Conservation (phyloP, 2,888 invertebrate species). For the Adelognathus sp. region DNA sequence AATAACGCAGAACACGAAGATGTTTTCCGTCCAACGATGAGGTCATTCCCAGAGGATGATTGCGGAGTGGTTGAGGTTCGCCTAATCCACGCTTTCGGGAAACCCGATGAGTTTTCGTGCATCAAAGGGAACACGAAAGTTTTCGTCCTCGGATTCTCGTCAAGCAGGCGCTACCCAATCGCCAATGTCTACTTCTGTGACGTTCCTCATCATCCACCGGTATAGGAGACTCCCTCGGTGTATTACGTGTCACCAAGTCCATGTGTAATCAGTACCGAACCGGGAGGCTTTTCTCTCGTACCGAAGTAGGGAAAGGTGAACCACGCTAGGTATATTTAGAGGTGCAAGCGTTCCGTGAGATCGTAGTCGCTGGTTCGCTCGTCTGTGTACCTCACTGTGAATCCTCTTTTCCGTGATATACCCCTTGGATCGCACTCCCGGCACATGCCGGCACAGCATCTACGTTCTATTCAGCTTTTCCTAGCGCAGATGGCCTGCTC, state of each 20-base stretch:
- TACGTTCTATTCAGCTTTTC: constrained; percentile 48
- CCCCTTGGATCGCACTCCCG: constrained; percentile 36
- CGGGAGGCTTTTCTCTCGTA: constrained; percentile 3
- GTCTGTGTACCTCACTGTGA: neutral
- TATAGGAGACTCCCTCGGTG: constrained; percentile 6
- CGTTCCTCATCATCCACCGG: neutral
- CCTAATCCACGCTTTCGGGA: constrained; percentile 17
- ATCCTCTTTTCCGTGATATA: neutral
- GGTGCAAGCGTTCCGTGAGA: neutral
- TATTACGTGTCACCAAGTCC: constrained; percentile 17
- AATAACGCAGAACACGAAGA: constrained; percentile 16
- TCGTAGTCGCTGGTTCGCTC: neutral
- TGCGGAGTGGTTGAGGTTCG: constrained; percentile 15
- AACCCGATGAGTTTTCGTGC: constrained; percentile 24
- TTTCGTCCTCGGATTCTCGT: neutral
- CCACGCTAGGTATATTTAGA: neutral
- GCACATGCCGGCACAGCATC: constrained; percentile 29
- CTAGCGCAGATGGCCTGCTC: constrained; percentile 55
- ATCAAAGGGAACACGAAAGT: constrained; percentile 40
- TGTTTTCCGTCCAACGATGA: constrained; percentile 5
- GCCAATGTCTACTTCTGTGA: neutral
- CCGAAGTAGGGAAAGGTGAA: neutral
- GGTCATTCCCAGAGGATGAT: constrained; percentile 22
- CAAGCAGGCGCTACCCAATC: constrained; percentile 19
- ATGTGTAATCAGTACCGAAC: constrained; percentile 42